phyloP scores from a whole-genome alignment of 2,113 vertebrate genomes.

The Nesoenas mayeri region DNA sequence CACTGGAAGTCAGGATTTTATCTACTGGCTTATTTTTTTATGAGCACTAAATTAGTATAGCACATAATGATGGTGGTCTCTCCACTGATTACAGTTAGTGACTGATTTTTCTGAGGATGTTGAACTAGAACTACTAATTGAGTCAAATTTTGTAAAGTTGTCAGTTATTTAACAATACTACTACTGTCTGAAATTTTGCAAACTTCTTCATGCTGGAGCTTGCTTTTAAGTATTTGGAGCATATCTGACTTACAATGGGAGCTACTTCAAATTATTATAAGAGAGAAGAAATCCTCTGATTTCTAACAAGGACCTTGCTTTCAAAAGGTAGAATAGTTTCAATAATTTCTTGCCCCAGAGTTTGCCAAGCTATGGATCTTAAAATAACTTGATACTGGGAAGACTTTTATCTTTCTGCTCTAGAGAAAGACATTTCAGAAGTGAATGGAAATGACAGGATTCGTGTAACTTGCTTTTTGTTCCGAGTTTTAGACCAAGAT shows the following conservation, averaged over 20 bases:
- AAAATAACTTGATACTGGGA: not conserved
- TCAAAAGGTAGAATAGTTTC: not conserved
- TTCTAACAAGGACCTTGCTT: not conserved
- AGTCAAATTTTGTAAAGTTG: not conserved
- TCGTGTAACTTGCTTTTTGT: not conserved
- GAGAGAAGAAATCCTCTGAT: not conserved
- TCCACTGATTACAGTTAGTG: no score
- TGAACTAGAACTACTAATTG: not conserved
- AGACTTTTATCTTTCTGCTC: not conserved
- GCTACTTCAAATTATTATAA: not conserved
- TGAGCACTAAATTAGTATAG: not conserved
- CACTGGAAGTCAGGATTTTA: not conserved
- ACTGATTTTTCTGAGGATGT: not conserved
- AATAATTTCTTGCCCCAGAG: not conserved
- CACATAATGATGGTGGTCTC: not conserved
- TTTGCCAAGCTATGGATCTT: not conserved
- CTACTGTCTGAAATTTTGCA: not conserved
- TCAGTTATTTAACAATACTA: not conserved
- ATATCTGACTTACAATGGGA: not conserved
- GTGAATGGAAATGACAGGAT: not conserved
- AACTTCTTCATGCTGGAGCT: not conserved
- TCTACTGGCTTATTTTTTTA: not conserved
- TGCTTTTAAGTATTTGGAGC: not conserved
- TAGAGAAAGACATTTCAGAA: not conserved
- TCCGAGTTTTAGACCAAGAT: not conserved